Percentiles rank a stretch among this genome's conserved stretches.
Evolutionary conservation across 2,797 vertebrate species (phyloP).

Genomic region (Acanthurus lineatus): DNA sequence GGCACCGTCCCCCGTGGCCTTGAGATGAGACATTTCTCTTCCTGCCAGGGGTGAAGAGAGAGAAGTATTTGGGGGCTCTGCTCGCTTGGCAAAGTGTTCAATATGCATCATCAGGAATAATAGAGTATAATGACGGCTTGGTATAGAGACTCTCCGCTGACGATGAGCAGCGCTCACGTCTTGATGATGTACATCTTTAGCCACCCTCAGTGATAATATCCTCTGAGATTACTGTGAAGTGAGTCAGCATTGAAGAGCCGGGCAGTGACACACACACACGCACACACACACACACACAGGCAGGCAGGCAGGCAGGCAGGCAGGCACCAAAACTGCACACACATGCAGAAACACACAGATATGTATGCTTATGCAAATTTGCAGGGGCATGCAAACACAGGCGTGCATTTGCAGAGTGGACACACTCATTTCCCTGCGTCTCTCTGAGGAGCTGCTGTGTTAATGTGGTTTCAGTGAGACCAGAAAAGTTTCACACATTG

Average conservation of each 20-base stretch:
- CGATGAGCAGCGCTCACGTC: slow-evolving; percentile 44
- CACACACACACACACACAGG: background rate
- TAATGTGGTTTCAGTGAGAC: slow-evolving; percentile 48
- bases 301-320: background rate
- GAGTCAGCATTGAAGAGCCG: slow-evolving; percentile 58
- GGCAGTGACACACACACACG: slow-evolving; percentile 37
- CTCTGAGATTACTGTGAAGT: slow-evolving; percentile 63
- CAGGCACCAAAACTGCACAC: slow-evolving; percentile 44
- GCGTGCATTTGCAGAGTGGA: slow-evolving; percentile 45
- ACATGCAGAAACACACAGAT: slow-evolving; percentile 53
- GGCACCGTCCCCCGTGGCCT: slow-evolving; percentile 73
- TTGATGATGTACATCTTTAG: slow-evolving; percentile 70
- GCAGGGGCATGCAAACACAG: slow-evolving; percentile 44
- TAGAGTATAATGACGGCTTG: slow-evolving; percentile 70
- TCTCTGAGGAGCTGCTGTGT: slow-evolving; percentile 53
- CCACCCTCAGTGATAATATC: slow-evolving; percentile 67
- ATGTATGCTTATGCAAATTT: slow-evolving; percentile 65
- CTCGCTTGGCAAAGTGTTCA: slow-evolving; percentile 64
- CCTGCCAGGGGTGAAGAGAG: slow-evolving; percentile 31
- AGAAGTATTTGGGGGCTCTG: slow-evolving; percentile 48
- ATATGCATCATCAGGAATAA: slow-evolving; percentile 76
- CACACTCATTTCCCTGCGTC: slow-evolving; percentile 55
- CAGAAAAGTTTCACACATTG: slow-evolving; percentile 32
- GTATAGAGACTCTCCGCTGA: slow-evolving; percentile 51
- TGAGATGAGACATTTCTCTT: slow-evolving; percentile 69